Evolutionary conservation across 2,113 vertebrate species (phyloP), one percentile per base, ranked within the genome.

Genomic region (Mesoclemmys tuberculata): DNA sequence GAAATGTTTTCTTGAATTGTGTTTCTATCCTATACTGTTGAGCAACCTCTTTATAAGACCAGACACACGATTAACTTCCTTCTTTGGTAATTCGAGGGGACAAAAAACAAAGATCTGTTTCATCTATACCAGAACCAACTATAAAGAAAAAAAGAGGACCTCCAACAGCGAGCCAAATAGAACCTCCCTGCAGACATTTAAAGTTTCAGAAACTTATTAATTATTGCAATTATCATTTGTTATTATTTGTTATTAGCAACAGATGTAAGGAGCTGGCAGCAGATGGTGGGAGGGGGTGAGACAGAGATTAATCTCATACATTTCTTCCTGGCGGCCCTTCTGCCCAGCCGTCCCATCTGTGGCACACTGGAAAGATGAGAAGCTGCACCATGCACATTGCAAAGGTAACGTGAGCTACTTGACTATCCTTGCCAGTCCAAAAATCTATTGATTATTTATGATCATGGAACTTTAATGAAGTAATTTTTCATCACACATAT

Each of bases 241-340:
- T 71, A 97, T 96, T 90, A 96, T 92, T 95, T 97, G 95, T 96
- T 97, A 92, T 96, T 94, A 95, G 90, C 80, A 96, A 92, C 87
- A 95, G 96, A 55, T 1, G 9, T 79, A 95, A 5, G 31, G 90
- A 96, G 78, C 95, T 96, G 95, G 89, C 96, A 97, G 22, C 97
- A 97, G 97, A 97, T 96, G 96, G 97, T 91, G 68, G 2, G 87
- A 84, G 90, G 48, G 49, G 78, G 93, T 38, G 87, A 92, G 94
- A 91, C 89, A 88, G 94, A 96, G 93, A 96, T 97, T 88, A 88
- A 97, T 97, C 94, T 96, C 85, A 11, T 96, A 86, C 83, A 90
- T 52, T 86, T 94, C 77, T 90, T 97, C 94, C 92, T 97, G 95
- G 94, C 95, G 95, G 92, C n/a, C 64, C 85, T 94, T 89, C 90